Evolutionary conservation across 2,888 invertebrate species (phyloP), one percentile per base, ranked within the genome.

Genomic region (Sussaba pulchella): DNA sequence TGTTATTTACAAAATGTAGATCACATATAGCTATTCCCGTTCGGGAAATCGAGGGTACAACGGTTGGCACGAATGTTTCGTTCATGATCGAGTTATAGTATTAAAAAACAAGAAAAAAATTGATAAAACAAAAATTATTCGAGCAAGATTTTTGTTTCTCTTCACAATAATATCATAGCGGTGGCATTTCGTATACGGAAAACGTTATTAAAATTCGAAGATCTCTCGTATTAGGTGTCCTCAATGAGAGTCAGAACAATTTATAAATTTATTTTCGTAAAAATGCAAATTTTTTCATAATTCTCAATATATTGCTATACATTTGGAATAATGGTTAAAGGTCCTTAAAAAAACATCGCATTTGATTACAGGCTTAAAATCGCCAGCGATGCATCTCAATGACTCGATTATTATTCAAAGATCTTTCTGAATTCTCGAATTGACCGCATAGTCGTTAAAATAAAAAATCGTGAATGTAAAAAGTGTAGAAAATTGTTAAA

Each of bases 31-130:
- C 70, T 52, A 64, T 71, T 77, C 24, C 39, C 47, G 6, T 12
- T 57, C 24, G 57, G 47, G 24, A 26, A 50, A 31, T 61, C 71
- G 54, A 77, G 14, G 39, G 39, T 36, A 36, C 45, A 64, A 76
- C 64, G 70, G 47, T 77, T 77, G 77, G 77, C 77, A 77, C 71
- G 54, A 57, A 47, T 39, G 14, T 43, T 67, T 31, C 31, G 36
- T 14, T 26, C 10, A 31, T 26, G 6, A 31, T 31, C 31, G 31
- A 31, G 31, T 31, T 2, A 31, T 6, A 31, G 6, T 54, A 50
- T 52, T 41, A 45, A 77, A 64, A 24, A 66, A 70, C 21, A 47
- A 71, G 57, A 9, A 41, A 50, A 66, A 59, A 31, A 71, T 43
- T 47, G 6, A 41, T 39, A 66, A 59, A 31, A 66, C 24, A 47